phyloP scores from a whole-genome alignment of 2,797 vertebrate species.

The Oryzias sinensis region DNA sequence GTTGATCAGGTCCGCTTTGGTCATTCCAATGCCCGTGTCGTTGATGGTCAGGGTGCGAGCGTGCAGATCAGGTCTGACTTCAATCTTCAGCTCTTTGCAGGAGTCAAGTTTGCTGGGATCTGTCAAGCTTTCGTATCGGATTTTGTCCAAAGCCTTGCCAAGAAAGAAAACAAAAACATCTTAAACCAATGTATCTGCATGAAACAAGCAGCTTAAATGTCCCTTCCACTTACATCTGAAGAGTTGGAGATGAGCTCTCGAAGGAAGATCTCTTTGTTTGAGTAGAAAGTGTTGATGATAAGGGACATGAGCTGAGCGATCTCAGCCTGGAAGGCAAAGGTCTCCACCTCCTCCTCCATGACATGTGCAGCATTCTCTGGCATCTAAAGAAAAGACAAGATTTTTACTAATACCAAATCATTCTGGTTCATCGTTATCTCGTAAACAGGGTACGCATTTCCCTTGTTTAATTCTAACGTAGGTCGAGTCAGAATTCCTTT shows the following conservation, averaged over 20 bases:
- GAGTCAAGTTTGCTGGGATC: conserved; percentile 73
- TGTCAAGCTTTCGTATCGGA: conserved; percentile 48
- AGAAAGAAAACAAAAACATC: too few species aligned
- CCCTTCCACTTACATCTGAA: conserved; percentile 67
- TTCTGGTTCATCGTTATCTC: neutral
- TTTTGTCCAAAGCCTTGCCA: conserved; percentile 27
- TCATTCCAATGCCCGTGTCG: conserved; percentile 80
- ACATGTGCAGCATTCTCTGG: conserved; percentile 60
- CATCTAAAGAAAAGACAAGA: conserved; percentile 57
- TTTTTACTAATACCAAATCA: neutral
- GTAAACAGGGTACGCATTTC: neutral
- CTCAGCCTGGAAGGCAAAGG: conserved; percentile 78
- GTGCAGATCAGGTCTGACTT: conserved; percentile 66
- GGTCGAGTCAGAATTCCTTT: too few species aligned
- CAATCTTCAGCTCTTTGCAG: conserved; percentile 73
- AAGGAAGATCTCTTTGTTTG: conserved; percentile 80
- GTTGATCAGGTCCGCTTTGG: conserved; percentile 81
- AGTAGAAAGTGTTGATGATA: conserved; percentile 79
- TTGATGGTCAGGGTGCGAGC: conserved; percentile 62
- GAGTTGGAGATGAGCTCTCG: conserved; percentile 78
- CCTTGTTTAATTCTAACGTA: too few species aligned
- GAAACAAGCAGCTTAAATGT: neutral
- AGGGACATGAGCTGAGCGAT: conserved; percentile 81
- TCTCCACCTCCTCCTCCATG: conserved; percentile 74
- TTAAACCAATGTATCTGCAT: too few species aligned